phyloP scores from a whole-genome alignment of 2,797 vertebrate genomes.

The Emys orbicularis region DNA sequence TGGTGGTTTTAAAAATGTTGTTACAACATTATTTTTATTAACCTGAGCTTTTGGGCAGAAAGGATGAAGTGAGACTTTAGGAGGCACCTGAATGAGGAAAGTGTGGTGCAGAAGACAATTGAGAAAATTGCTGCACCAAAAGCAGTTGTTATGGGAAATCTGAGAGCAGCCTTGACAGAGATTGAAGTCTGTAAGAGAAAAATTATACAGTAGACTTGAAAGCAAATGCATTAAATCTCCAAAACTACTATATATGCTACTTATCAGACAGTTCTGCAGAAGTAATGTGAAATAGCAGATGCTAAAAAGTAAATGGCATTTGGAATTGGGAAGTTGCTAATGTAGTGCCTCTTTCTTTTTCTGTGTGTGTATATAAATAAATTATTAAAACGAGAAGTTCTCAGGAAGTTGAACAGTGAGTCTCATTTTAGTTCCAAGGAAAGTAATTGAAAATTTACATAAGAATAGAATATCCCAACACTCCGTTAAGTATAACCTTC shows the following conservation, averaged over 20 bases:
- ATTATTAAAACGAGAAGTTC: neutral
- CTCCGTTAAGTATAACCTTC: neutral
- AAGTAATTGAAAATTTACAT: neutral
- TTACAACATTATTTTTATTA: neutral
- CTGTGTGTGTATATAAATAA: neutral
- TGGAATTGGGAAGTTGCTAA: neutral
- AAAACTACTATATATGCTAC: neutral
- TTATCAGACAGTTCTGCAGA: neutral
- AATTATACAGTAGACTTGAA: slow-evolving; percentile 11
- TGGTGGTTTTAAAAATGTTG: neutral
- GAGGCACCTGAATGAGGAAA: slow-evolving; percentile 12
- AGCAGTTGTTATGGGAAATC: neutral
- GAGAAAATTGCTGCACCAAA: slow-evolving; percentile 30
- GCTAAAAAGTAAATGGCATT: neutral
- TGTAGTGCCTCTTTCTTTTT: neutral
- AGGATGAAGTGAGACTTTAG: slow-evolving; percentile 2
- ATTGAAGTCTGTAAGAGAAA: neutral
- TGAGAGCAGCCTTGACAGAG: neutral
- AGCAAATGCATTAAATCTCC: neutral
- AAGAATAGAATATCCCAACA: neutral
- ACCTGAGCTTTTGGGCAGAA: neutral
- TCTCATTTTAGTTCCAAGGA: slow-evolving; percentile 5
- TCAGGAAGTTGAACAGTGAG: neutral
- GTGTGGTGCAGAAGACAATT: slow-evolving; percentile 14
- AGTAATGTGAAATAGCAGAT: neutral